These are phyloP conservation scores for Chromis chromis DNA, from an alignment of 2,797 vertebrate genomes.

Conservation along the genomic window DNA sequence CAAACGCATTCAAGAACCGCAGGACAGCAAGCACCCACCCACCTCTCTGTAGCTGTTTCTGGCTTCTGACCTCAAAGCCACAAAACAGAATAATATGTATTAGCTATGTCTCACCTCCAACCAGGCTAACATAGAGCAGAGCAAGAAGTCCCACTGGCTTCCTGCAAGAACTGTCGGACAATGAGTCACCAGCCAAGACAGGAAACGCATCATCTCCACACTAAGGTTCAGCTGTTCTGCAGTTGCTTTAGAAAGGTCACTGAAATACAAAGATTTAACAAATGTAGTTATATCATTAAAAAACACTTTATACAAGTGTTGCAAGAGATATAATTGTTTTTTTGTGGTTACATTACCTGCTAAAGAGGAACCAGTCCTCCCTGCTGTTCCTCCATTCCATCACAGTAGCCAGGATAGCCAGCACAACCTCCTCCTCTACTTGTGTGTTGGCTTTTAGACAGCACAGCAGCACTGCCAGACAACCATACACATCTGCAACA, in stretches of 20 bases:
- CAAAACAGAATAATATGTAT: neutral
- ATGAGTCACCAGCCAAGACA: slow-evolving; percentile 87
- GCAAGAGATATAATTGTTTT: neutral
- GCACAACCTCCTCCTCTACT: slow-evolving; percentile 87
- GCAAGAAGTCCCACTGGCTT: slow-evolving; percentile 94
- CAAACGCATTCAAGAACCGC: too few species aligned
- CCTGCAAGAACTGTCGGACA: slow-evolving; percentile 81
- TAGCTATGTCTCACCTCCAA: slow-evolving; percentile 88
- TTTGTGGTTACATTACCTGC: slow-evolving; percentile 81
- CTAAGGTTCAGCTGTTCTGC: slow-evolving; percentile 88
- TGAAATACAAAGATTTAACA: slow-evolving; percentile 71
- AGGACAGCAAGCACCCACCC: neutral
- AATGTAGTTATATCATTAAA: neutral
- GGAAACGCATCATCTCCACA: slow-evolving; percentile 92
- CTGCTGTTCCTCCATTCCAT: slow-evolving; percentile 91
- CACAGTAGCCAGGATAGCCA: slow-evolving; percentile 88
- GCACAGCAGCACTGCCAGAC: slow-evolving; percentile 91
- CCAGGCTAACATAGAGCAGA: slow-evolving; percentile 97
- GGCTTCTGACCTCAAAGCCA: neutral
- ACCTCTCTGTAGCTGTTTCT: too few species aligned
- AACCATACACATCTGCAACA: slow-evolving; percentile 89
- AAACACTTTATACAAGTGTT: neutral
- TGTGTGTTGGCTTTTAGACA: slow-evolving; percentile 85
- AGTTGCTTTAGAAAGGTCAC: slow-evolving; percentile 87
- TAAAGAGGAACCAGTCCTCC: slow-evolving; percentile 94